These are phyloP conservation scores for Apteryx owenii DNA, from an alignment of 2,113 vertebrate species.

Conservation along the genomic window DNA sequence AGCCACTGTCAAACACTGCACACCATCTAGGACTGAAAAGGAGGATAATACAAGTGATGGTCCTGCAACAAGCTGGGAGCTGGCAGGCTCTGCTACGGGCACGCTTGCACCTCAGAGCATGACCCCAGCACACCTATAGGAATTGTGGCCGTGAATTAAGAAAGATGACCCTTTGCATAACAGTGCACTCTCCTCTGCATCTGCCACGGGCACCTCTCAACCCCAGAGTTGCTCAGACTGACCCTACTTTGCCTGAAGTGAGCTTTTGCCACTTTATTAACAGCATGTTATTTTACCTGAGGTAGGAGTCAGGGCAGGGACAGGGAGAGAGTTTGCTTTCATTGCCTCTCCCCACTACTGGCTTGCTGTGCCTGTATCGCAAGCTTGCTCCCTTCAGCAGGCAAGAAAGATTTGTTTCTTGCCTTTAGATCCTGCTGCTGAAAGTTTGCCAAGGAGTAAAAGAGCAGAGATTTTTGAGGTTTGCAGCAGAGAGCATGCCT, in stretches of 20 bases:
- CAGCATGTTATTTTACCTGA: not conserved
- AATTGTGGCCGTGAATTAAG: no score
- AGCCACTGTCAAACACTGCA: not conserved
- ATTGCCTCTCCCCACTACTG: fast-evolving
- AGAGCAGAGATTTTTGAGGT: fast-evolving
- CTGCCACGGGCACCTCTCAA: not conserved
- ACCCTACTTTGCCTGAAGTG: not conserved
- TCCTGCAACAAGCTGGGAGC: not conserved
- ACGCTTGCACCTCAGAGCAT: not conserved
- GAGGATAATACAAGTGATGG: not conserved
- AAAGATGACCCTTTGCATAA: no score
- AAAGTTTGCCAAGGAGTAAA: not conserved
- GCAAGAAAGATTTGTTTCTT: no score
- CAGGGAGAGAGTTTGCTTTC: fast-evolving
- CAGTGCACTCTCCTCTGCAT: no score
- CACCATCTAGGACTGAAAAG: not conserved
- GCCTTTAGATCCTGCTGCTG: not conserved
- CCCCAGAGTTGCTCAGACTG: no score
- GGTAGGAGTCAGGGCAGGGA: fast-evolving
- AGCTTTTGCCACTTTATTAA: not conserved
- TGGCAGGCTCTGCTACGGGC: not conserved
- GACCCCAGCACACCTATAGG: no score
- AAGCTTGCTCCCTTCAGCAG: not conserved
- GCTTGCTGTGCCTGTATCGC: not conserved
- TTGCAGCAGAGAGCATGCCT: not conserved